Base-by-base conservation (phyloP, 2,888 invertebrate species). In the Euplexia lucipara region DNA sequence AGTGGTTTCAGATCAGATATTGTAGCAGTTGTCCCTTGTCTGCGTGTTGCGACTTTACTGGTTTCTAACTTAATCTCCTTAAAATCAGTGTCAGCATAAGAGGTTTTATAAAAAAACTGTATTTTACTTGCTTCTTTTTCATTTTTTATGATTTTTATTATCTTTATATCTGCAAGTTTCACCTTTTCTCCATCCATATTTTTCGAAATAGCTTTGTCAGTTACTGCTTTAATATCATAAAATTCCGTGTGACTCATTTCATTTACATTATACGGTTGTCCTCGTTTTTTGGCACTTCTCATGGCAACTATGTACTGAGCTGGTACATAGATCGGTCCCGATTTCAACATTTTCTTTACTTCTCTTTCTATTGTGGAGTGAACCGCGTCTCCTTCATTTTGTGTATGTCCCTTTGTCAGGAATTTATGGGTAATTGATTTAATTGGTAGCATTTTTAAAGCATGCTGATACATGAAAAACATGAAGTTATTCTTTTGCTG, bases 391-490 rank as follows among this genome's bases (percentile, higher is more conserved):
- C 34, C 64, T 61, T 75, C 67, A 48, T 75, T 72, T 60, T 74
- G 74, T 9, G 66, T 71, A 30, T 78, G 71, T 4, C 73, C 70
- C 39, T 49, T 67, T 26, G 76, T 67, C 9, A 77, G 51, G 49
- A 58, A 76, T 52, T 76, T 73, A 48, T 73, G 75, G 8, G 67
- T 78, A 53, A 68, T 63, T 18, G 62, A 68, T 34, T 62, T 57
- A 35, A 68, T 68, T 39, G 49, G 49, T 35, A 66, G 49, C n/a
- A 47, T 34, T 18, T 22, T 47, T 53, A 66, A 42, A 35, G 64
- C 66, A 30, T 60, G 54, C 41, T 51, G 12, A 58, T 62, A 68
- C 52, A 68, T 35, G 48, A 44, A 22, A 52, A 68, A 52, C 57
- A 62, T 68, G 39, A 62, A 68, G 30, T 66, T 44, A 34, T 59